Evolutionary conservation across 2,113 vertebrate genomes (phyloP), one percentile per base, ranked within the genome.

Genomic region (Neomonachus schauinslandi): DNA sequence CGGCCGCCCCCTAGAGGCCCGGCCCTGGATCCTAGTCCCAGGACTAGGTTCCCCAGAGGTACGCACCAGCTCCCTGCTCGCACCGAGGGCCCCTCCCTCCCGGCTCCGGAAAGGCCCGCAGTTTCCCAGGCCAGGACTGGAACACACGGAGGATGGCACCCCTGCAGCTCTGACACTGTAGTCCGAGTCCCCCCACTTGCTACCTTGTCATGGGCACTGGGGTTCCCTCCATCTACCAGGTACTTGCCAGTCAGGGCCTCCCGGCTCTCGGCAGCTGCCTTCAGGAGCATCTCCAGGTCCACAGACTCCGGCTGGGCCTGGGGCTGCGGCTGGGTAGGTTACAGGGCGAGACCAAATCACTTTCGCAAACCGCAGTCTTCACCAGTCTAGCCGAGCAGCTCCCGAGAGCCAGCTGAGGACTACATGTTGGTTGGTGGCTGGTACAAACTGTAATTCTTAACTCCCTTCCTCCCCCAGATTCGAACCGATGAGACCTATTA

Each of bases 221-320:
- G 99, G 96, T 99, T 97, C 89, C 99, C 99, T 93, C 99, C 98
- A 0, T 99, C 99, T 0, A 33, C 61, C 95, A 99, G 98, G 97
- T 98, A 99, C 94, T 99, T 99, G 94, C 99, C 98, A 92, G 99
- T 98, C 94, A 99, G 63, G 1, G 96, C 93, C 31, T 99, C 94
- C 94, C 99, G 99, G 97, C 99, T 99, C 59, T 99, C 99, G 57
- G 98, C 96, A 24, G 98, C 99, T 8, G 99, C 99, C 21, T 98
- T 93, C 63, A 99, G 98, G 94, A 99, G 99, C 89, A 46, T 57
- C 12, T 97, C 90, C 95, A 99, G 98, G 28, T 98, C 98, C 97
- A 99, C 99, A 0, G 69, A 63, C 80, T 85, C 86, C 39, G 21
- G 57, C 63, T 31, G 96, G 95, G 42, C 74, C 76, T 94, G 89